Evolutionary conservation across 2,797 vertebrate species (phyloP).

Genomic region (Tenualosa thibaudeaui): DNA sequence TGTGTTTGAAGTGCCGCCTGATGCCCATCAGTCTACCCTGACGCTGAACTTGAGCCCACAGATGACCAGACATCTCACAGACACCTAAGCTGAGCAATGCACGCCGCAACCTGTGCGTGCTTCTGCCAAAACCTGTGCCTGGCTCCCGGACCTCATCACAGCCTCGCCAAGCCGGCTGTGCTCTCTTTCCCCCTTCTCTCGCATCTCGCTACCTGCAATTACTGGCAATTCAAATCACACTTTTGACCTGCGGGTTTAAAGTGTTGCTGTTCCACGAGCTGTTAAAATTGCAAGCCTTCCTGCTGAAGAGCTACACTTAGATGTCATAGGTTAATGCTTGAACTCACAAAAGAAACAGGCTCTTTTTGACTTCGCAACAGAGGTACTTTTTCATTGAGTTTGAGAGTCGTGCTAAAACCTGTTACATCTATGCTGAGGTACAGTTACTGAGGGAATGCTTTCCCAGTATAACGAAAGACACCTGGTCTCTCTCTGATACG

Average conservation of each 20-base stretch:
- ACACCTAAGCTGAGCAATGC: conserved; percentile 63
- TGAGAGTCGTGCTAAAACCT: conserved; percentile 6
- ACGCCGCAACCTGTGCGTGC: background rate
- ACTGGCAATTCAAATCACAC: background rate
- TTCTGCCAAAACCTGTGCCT: background rate
- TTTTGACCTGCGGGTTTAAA: background rate
- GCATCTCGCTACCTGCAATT: background rate
- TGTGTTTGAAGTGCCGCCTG: conserved; percentile 79
- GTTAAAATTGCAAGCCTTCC: background rate
- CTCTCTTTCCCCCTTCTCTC: background rate
- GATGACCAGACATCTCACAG: conserved; percentile 63
- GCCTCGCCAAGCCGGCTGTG: background rate
- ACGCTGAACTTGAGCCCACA: conserved; percentile 70
- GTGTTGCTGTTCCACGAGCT: background rate
- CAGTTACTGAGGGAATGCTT: background rate
- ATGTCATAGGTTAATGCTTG: background rate
- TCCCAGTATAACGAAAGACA: background rate
- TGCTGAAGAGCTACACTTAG: background rate
- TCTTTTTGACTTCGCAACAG: background rate
- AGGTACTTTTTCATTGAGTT: background rate
- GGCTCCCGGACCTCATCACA: background rate
- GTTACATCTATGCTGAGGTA: background rate
- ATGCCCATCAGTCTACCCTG: conserved; percentile 71
- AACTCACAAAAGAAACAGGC: background rate
- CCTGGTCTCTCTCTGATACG: conserved; percentile 10